These are phyloP conservation scores for Bicyclus anynana DNA, from an alignment of 1,140 invertebrate species.

Conservation along the genomic window DNA sequence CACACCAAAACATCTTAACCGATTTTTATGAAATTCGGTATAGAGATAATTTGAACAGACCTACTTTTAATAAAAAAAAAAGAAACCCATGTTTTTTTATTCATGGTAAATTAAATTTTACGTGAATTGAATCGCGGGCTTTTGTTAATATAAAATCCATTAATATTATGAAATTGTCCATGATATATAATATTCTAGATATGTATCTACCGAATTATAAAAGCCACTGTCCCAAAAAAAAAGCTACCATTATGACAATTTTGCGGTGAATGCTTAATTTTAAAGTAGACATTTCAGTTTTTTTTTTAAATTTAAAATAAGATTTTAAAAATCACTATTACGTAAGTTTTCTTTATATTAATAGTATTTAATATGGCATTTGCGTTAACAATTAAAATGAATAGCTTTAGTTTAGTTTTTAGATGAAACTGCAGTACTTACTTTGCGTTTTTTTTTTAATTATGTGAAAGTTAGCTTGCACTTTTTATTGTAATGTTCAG, in stretches of 20 bases:
- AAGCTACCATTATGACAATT: constrained; percentile 24
- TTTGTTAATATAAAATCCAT: too few species aligned
- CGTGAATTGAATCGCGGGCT: too few species aligned
- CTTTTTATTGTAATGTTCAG: background rate
- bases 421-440: constrained; percentile 20
- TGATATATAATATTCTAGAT: too few species aligned
- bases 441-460: constrained; percentile 13
- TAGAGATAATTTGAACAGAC: too few species aligned
- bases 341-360: constrained; percentile 8
- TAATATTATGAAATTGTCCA: too few species aligned
- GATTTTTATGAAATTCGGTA: too few species aligned
- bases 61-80: too few species aligned
- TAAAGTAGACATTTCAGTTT: constrained; percentile 16
- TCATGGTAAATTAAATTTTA: too few species aligned
- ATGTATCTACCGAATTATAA: constrained; percentile 15
- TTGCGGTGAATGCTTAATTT: constrained; percentile 30
- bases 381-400: constrained; percentile 17
- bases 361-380: constrained; percentile 30
- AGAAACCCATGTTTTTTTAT: too few species aligned
- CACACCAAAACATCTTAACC: too few species aligned
- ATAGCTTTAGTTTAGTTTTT: constrained; percentile 15
- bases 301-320: background rate
- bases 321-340: constrained; percentile 1
- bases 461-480: constrained; percentile 4
- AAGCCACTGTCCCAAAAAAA: constrained; percentile 19